Evolutionary conservation across 2,113 vertebrate species (phyloP).

Genomic region (Catharus fuscescens): DNA sequence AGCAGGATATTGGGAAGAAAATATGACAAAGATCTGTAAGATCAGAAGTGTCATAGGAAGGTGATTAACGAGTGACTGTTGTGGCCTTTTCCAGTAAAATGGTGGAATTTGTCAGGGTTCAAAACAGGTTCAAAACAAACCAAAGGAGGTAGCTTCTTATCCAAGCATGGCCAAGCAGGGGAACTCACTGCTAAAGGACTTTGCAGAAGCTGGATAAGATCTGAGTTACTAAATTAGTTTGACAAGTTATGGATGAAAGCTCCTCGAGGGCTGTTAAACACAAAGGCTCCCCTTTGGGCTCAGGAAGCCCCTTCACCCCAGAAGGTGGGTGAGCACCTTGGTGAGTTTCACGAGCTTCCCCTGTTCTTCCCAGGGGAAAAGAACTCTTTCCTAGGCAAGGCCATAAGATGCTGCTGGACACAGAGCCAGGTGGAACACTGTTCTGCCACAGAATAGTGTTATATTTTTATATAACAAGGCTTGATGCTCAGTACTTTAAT

Average conservation of each 20-base stretch:
- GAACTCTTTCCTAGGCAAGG: background rate
- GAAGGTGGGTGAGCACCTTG: background rate
- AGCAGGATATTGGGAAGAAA: background rate
- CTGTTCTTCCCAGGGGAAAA: background rate
- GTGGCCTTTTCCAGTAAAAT: background rate
- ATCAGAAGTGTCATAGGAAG: background rate
- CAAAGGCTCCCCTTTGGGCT: background rate
- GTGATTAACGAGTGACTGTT: background rate
- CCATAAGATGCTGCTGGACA: background rate
- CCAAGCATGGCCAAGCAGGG: background rate
- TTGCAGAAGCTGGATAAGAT: background rate
- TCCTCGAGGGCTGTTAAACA: background rate
- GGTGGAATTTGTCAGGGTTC: background rate
- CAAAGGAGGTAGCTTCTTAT: background rate
- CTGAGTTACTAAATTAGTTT: background rate
- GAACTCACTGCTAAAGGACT: background rate
- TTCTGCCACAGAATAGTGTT: background rate
- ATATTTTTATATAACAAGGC: background rate
- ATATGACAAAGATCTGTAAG: background rate
- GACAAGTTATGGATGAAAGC: background rate
- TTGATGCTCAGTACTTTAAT: background rate
- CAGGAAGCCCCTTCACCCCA: background rate
- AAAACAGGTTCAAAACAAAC: background rate
- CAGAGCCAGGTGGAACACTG: background rate
- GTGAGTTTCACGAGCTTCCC: background rate